phyloP scores from a whole-genome alignment of 92 coral and sea anemone genomes.

The Porites divaricata region DNA sequence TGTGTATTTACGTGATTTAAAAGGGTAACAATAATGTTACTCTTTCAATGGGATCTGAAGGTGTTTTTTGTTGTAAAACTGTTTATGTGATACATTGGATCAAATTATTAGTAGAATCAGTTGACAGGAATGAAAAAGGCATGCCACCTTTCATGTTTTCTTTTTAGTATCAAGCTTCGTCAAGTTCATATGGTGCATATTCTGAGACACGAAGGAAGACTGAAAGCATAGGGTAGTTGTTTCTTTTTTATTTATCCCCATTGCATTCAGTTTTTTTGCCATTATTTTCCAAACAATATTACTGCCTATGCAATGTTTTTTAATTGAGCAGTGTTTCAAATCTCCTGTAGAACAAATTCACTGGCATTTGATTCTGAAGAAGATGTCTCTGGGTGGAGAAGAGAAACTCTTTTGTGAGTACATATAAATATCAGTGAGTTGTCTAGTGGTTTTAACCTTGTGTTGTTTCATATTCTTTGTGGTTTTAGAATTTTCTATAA shows the following conservation, averaged over 20 bases:
- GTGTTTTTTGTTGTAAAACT: too few species aligned
- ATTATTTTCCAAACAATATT: not conserved
- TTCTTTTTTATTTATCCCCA: not conserved
- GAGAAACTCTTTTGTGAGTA: slow-evolving; percentile 69
- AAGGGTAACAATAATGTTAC: too few species aligned
- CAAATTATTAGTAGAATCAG: too few species aligned
- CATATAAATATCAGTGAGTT: too few species aligned
- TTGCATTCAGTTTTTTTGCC: not conserved
- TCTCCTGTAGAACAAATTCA: slow-evolving; percentile 58
- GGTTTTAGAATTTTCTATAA: too few species aligned
- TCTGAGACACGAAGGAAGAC: slow-evolving; percentile 42
- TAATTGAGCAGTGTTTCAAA: not conserved
- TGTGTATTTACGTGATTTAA: too few species aligned
- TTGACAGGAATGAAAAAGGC: not conserved
- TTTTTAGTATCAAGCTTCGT: slow-evolving; percentile 58
- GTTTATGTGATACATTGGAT: too few species aligned
- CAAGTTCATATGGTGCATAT: slow-evolving; percentile 38
- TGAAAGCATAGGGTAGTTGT: slow-evolving; percentile 45
- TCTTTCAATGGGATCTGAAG: too few species aligned
- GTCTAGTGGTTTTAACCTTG: too few species aligned
- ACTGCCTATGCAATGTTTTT: not conserved
- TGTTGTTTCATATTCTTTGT: too few species aligned
- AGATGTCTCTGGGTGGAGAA: slow-evolving; percentile 62
- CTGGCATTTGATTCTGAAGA: slow-evolving; percentile 82
- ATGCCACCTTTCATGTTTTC: not conserved